Conservation (phyloP, 2,797 vertebrate genomes). For the Pipistrellus pipistrellus region DNA sequence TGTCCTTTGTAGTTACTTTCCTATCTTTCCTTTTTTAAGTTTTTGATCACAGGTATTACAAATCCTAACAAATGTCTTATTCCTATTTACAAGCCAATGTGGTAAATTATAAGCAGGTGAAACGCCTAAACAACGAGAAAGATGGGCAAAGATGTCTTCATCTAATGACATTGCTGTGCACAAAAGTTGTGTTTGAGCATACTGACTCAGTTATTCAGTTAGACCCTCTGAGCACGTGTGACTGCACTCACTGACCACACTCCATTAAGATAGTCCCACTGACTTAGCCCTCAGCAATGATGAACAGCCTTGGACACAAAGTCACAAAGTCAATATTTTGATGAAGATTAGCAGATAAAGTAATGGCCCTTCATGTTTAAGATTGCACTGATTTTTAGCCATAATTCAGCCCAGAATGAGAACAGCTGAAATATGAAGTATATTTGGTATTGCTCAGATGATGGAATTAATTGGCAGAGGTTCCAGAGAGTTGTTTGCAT, state of each 20-base stretch:
- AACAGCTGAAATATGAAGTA: constrained; percentile 36
- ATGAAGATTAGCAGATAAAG: constrained; percentile 77
- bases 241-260: constrained; percentile 57
- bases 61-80: neutral
- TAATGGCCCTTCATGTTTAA: constrained; percentile 65
- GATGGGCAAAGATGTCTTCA: constrained; percentile 33
- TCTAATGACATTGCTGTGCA: constrained; percentile 39
- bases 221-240: constrained; percentile 1
- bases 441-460: neutral
- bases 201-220: constrained; percentile 62
- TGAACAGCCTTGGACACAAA: constrained; percentile 64
- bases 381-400: constrained; percentile 57
- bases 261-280: constrained; percentile 61
- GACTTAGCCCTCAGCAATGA: constrained; percentile 71
- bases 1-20: neutral
- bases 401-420: constrained; percentile 25
- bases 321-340: constrained; percentile 83
- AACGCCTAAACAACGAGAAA: constrained; percentile 49
- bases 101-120: neutral
- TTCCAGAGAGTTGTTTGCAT: neutral
- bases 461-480: constrained; percentile 18
- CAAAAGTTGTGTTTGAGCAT: constrained; percentile 18
- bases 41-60: constrained; percentile 27
- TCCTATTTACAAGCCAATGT: neutral
- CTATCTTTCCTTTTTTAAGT: neutral